Base-by-base conservation (phyloP, 2,113 vertebrate genomes). In the Archilochus colubris region DNA sequence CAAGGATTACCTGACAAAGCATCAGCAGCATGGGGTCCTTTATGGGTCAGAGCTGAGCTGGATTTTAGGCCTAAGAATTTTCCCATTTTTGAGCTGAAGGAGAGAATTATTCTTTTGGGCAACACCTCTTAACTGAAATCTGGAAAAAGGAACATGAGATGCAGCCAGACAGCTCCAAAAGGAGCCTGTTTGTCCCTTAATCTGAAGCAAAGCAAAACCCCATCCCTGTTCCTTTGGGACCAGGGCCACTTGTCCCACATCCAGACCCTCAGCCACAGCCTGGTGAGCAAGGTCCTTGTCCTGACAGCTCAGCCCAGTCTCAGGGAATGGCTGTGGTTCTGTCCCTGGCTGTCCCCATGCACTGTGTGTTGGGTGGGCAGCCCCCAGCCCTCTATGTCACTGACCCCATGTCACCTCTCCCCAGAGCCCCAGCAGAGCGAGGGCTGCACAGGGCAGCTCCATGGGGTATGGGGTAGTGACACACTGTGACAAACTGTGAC, bases 1-100 rank as follows among this genome's bases (percentile, higher is more conserved):
- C 86, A 78, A 84, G 57, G 57, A 55, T 81, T 89, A 85, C 57
- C 84, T 92, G 86, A 83, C 46, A 51, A 24, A 80, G 27, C 30
- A 44, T 46, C 46, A 74, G 82, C 64, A 92, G 48, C 24, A 14
- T 51, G 38, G 86, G 77, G 61, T 78, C 43, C 43, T 78, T 88
- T 31, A 59, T 0, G 15, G 59, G 73, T 67, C 89, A 87, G 1
- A 1, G 69, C 38, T 84, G 77, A 91, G 83, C 38, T 77, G 68
- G 46, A 90, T 80, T 86, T 88, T 80, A 62, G 0, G 1, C 72
- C 43, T 54, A 69, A 80, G 19, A 38, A n/a, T 86, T 82, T 90
- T 18, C 16, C 28, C 16, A 6, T 27, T 88, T 91, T 79, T 78
- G 17, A 87, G 38, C 50, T 50, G 24, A 63, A 74, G 53, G 23